phyloP scores from a whole-genome alignment of 2,797 vertebrate genomes.

The Pachyuromys duprasi region DNA sequence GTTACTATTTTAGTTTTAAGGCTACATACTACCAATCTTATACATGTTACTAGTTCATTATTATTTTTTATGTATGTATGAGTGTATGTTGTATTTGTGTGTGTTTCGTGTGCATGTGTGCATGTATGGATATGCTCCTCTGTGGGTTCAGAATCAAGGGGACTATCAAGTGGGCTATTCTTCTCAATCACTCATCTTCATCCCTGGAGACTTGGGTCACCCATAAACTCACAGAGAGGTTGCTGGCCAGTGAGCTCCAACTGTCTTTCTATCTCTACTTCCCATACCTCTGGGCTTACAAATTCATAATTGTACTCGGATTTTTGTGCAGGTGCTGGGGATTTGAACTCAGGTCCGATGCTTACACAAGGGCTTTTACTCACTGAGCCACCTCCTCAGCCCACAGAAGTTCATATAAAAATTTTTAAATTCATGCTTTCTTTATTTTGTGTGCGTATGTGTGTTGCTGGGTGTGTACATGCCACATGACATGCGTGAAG shows the following conservation, averaged over 20 bases:
- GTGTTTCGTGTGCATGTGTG: too few relatives aligned
- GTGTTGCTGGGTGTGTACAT: background rate
- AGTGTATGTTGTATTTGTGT: background rate
- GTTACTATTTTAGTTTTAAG: background rate
- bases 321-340: background rate
- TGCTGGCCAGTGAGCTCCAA: background rate
- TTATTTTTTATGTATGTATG: background rate
- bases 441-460: background rate
- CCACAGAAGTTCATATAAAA: background rate
- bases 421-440: background rate
- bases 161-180: background rate
- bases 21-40: background rate
- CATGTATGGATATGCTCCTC: background rate
- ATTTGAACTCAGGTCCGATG: background rate
- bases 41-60: background rate
- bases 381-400: background rate
- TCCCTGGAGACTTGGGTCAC: background rate
- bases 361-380: background rate
- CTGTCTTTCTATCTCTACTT: background rate
- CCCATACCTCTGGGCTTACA: background rate
- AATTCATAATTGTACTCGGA: background rate
- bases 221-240: background rate
- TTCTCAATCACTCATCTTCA: background rate
- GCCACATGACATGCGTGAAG: too few relatives aligned
- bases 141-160: background rate